Evolutionary conservation across 2,797 vertebrate species (phyloP).

Genomic region (Oryzias sinensis): DNA sequence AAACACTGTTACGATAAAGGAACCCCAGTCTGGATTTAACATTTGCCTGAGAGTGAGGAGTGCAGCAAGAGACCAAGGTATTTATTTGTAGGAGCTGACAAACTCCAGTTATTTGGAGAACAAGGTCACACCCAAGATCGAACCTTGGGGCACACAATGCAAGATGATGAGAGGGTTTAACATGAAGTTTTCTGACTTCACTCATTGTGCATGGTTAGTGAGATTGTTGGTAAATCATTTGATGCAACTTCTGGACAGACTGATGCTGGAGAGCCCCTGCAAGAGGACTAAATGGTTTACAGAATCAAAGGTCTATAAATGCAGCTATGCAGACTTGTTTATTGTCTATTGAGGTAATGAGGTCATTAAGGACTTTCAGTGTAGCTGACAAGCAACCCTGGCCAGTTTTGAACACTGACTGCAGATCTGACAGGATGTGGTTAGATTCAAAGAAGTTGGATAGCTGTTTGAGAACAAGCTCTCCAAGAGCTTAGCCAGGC

Average conservation of each 20-base stretch:
- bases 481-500: no score
- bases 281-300: not conserved
- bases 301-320: not conserved
- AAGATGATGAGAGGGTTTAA: not conserved
- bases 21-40: not conserved
- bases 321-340: not conserved
- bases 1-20: not conserved
- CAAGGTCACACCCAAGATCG: not conserved
- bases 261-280: not conserved
- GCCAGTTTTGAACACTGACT: no score
- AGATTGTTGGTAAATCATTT: not conserved
- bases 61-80: not conserved
- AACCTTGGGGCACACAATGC: not conserved
- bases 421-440: no score
- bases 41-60: not conserved
- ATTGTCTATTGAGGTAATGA: not conserved
- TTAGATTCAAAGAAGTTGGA: no score
- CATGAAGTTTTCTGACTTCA: not conserved
- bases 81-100: not conserved
- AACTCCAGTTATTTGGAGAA: not conserved
- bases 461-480: no score
- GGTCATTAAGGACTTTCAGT: not conserved
- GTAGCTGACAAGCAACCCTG: no score
- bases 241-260: not conserved
- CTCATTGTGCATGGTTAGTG: not conserved